These are phyloP conservation scores for Cephus cinctus DNA, from an alignment of 1,140 invertebrate genomes.

Conservation along the genomic window DNA sequence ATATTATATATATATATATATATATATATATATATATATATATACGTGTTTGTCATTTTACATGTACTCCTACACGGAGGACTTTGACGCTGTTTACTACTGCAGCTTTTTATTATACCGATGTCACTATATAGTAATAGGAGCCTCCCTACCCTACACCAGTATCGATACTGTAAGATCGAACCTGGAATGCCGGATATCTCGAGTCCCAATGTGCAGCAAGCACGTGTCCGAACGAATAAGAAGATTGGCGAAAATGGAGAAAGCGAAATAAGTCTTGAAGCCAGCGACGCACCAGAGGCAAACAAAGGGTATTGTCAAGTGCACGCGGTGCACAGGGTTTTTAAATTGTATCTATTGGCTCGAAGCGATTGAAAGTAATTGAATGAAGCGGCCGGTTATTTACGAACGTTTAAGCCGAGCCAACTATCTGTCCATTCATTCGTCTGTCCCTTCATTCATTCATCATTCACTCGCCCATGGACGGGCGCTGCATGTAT, in stretches of 20 bases:
- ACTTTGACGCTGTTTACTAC: too few relatives aligned
- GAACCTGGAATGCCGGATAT: too few relatives aligned
- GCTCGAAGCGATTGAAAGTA: conserved; percentile 58
- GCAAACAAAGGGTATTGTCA: not conserved
- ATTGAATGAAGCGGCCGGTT: conserved; percentile 57
- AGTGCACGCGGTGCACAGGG: conserved; percentile 26
- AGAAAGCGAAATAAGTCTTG: too few relatives aligned
- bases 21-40: not conserved
- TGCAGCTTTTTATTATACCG: too few relatives aligned
- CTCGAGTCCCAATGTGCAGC: too few relatives aligned
- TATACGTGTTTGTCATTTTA: not conserved
- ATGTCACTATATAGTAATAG: too few relatives aligned
- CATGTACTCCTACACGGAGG: too few relatives aligned
- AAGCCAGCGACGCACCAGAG: too few relatives aligned
- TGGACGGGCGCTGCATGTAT: conserved; percentile 53
- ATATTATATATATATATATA: not conserved
- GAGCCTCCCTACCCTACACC: too few relatives aligned
- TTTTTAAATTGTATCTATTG: conserved; percentile 60
- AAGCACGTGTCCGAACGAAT: too few relatives aligned
- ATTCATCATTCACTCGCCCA: conserved; percentile 56
- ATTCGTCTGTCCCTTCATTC: conserved; percentile 58
- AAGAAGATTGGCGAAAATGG: too few relatives aligned
- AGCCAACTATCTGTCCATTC: conserved; percentile 59
- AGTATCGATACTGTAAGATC: too few relatives aligned
- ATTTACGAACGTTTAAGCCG: conserved; percentile 58